Percentiles rank a stretch among this genome's conserved stretches.
Conservation (phyloP, 2,113 vertebrate genomes). For the Pituophis catenifer region DNA sequence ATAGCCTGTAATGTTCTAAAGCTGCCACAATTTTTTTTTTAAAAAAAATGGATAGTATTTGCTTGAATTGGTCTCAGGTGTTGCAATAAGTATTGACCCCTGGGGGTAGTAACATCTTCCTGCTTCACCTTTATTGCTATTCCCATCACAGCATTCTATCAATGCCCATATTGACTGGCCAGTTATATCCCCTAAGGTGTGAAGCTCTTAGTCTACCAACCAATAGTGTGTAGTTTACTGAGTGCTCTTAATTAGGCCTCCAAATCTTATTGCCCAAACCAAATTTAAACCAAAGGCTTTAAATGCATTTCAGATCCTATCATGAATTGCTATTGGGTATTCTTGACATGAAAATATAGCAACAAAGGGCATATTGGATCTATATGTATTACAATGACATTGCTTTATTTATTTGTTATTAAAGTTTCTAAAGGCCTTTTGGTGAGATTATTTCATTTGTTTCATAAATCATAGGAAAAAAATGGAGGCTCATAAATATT, state of each 20-base stretch:
- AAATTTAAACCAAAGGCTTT: conserved; percentile 48
- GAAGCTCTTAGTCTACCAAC: conserved; percentile 39
- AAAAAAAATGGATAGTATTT: conserved; percentile 5
- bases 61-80: conserved; percentile 56
- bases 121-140: conserved; percentile 60
- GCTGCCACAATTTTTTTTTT: conserved; percentile 7
- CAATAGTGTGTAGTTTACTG: conserved; percentile 21
- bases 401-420: not conserved
- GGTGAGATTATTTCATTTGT: not conserved
- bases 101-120: conserved; percentile 56
- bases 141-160: conserved; percentile 59
- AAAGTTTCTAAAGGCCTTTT: not conserved
- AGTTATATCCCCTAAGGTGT: conserved; percentile 44
- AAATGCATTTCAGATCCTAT: conserved; percentile 38
- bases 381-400: not conserved
- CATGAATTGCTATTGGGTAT: conserved; percentile 46
- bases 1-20: not conserved
- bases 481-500: not conserved
- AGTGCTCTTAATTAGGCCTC: conserved; percentile 63
- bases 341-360: conserved; percentile 37
- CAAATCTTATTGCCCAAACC: conserved; percentile 56
- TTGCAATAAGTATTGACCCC: conserved; percentile 56
- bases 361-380: conserved; percentile 29
- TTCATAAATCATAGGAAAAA: not conserved
- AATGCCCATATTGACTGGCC: conserved; percentile 58